These are phyloP conservation scores for Cyanoderma ruficeps DNA, from an alignment of 2,113 vertebrate genomes.

Conservation along the genomic window DNA sequence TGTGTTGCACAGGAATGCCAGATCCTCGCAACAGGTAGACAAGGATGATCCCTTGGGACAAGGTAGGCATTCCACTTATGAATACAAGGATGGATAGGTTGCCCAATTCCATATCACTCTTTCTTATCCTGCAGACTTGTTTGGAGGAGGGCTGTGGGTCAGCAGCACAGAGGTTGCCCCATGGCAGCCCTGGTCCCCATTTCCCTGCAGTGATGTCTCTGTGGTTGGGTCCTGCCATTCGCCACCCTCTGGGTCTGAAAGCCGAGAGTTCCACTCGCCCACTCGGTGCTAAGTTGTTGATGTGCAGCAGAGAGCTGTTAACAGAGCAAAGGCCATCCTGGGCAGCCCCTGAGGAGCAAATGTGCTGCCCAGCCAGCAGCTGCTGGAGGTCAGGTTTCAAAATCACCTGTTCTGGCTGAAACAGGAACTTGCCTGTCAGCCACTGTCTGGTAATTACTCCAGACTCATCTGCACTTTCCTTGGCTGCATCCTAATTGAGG, in stretches of 20 bases:
- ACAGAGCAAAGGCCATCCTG: conserved; percentile 38
- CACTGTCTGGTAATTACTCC: conserved; percentile 68
- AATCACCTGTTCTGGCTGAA: conserved; percentile 76
- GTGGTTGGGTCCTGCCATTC: accelerated
- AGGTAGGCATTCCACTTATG: accelerated
- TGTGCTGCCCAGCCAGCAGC: conserved; percentile 72
- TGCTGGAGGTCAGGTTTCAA: conserved; percentile 84
- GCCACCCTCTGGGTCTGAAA: not conserved
- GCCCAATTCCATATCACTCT: not conserved
- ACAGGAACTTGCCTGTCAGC: conserved; percentile 76
- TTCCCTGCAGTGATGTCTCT: not conserved
- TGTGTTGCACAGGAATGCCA: not conserved
- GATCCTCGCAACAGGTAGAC: accelerated
- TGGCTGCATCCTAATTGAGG: conserved; percentile 71
- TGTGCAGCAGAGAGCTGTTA: conserved; percentile 43
- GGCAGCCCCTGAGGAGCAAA: conserved; percentile 25
- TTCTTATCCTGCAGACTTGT: not conserved
- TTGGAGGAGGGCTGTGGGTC: not conserved
- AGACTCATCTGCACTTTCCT: conserved; percentile 65
- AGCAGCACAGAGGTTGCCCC: not conserved
- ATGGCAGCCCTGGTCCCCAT: not conserved
- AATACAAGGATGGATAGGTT: not conserved
- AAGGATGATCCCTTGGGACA: not conserved
- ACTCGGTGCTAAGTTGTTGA: not conserved
- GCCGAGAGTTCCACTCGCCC: not conserved